Evolutionary conservation across 2,888 invertebrate genomes (phyloP).

Genomic region (Apodemia mormo): DNA sequence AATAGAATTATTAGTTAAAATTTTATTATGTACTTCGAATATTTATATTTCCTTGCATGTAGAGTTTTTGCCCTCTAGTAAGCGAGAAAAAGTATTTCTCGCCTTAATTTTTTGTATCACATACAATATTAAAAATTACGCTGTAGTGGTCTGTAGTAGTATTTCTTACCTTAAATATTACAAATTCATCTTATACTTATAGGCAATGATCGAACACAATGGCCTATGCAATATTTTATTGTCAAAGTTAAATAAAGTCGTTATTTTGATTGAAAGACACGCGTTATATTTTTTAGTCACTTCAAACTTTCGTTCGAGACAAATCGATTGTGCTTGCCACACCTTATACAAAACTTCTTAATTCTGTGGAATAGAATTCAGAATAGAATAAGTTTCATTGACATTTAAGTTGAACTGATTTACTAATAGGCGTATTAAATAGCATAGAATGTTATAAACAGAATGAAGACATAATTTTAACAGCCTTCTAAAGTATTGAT

Average conservation of each 20-base stretch:
- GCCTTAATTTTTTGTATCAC: neutral
- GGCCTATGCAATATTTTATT: constrained; percentile 72
- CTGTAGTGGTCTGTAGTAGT: neutral
- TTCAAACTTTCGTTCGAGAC: constrained; percentile 51
- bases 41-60: no score
- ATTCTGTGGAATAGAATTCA: constrained; percentile 30
- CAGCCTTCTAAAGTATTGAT: neutral
- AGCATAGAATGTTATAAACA: neutral
- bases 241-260: constrained; percentile 81
- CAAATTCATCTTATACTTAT: constrained; percentile 52
- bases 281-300: constrained; percentile 54
- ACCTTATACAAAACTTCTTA: constrained; percentile 49
- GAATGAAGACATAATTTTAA: constrained; percentile 12
- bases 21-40: no score
- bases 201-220: constrained; percentile 57
- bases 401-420: neutral
- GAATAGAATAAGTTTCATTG: constrained; percentile 25
- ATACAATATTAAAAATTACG: neutral
- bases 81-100: no score
- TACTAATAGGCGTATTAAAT: constrained; percentile 1
- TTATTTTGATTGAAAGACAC: constrained; percentile 77
- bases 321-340: constrained; percentile 68
- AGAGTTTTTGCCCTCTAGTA: no score
- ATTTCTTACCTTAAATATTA: constrained; percentile 45
- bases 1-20: no score